phyloP scores from a whole-genome alignment of 2,113 vertebrate genomes.

The Plecturocebus donacophilus region DNA sequence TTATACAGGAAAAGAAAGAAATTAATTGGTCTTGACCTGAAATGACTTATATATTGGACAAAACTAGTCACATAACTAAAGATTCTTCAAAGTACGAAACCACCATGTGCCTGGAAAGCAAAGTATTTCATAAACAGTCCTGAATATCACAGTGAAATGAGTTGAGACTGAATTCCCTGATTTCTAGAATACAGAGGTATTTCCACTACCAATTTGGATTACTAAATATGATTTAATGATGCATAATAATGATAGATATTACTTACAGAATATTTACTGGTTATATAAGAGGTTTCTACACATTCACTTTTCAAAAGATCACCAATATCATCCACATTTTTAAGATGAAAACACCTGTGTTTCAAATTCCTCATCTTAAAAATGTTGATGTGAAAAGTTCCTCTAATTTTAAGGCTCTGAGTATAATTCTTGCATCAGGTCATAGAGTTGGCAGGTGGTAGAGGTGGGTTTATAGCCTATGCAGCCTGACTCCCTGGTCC shows the following conservation, averaged over 20 bases:
- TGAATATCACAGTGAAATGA: background rate
- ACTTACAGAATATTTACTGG: background rate
- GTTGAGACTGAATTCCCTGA: background rate
- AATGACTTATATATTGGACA: background rate
- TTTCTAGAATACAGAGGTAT: background rate
- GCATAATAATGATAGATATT: background rate
- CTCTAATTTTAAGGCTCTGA: background rate
- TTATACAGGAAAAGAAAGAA: background rate
- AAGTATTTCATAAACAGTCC: background rate
- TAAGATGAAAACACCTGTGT: background rate
- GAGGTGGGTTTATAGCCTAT: background rate
- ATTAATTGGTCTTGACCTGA: background rate
- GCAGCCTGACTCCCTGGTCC: background rate
- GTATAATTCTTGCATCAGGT: background rate
- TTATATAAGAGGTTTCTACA: background rate
- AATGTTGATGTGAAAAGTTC: background rate
- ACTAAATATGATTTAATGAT: background rate
- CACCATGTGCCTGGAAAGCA: background rate
- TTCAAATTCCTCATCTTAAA: too few species aligned
- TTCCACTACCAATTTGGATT: background rate
- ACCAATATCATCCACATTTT: background rate
- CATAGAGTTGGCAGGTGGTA: background rate
- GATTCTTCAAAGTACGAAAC: background rate
- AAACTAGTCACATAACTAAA: background rate
- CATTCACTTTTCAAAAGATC: background rate